phyloP scores from a whole-genome alignment of 1,140 invertebrate genomes.

The Battus philenor region DNA sequence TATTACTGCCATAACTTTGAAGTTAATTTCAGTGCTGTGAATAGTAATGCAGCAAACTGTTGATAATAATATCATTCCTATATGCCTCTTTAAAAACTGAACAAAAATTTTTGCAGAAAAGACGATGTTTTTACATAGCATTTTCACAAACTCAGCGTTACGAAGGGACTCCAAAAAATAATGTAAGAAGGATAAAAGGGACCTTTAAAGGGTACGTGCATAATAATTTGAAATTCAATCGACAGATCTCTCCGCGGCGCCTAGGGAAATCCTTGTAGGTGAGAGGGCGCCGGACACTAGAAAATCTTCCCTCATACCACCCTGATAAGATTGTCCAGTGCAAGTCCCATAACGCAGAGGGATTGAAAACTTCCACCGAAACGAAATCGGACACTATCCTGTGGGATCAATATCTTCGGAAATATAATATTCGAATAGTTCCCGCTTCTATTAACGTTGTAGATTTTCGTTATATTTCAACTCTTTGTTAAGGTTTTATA shows the following conservation, averaged over 20 bases:
- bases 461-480: slow-evolving; percentile 30
- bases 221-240: slow-evolving; percentile 67
- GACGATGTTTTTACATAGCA: too few species aligned
- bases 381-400: slow-evolving; percentile 66
- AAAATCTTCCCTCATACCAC: slow-evolving; percentile 59
- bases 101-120: too few species aligned
- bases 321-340: slow-evolving; percentile 72
- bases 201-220: slow-evolving; percentile 39
- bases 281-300: slow-evolving; percentile 62
- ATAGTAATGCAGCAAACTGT: too few species aligned
- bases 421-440: slow-evolving; percentile 68
- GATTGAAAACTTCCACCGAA: slow-evolving; percentile 69
- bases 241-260: slow-evolving; percentile 31
- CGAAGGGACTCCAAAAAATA: too few species aligned
- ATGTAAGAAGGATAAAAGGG: slow-evolving; percentile 11
- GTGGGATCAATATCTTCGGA: slow-evolving; percentile 66
- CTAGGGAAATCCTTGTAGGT: slow-evolving; percentile 66
- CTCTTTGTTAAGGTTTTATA: too few species aligned
- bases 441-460: slow-evolving; percentile 35
- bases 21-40: too few species aligned
- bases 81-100: too few species aligned
- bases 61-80: too few species aligned
- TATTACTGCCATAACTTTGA: too few species aligned
- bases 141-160: too few species aligned
- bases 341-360: slow-evolving; percentile 70